Evolutionary conservation across 1,140 invertebrate genomes (phyloP).

Genomic region (Trichonephila clavipes): DNA sequence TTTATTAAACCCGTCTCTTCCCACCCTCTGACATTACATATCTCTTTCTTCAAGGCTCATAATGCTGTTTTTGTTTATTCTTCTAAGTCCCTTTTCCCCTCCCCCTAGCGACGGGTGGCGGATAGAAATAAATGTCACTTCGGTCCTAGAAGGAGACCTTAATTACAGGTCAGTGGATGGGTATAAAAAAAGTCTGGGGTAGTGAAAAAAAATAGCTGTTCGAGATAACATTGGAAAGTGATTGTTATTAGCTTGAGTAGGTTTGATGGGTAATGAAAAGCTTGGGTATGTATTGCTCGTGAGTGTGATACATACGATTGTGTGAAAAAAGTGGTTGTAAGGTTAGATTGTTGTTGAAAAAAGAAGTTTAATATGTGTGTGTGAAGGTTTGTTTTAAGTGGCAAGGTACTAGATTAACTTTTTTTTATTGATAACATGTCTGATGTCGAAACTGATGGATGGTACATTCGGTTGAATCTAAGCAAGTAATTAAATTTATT

Average conservation of each 20-base stretch:
- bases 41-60: not conserved
- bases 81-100: not conserved
- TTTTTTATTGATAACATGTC: too few species aligned
- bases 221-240: not conserved
- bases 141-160: not conserved
- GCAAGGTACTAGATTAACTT: too few species aligned
- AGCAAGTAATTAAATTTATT: too few species aligned
- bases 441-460: too few species aligned
- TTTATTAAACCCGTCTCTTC: not conserved
- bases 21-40: not conserved
- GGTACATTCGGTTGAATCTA: too few species aligned
- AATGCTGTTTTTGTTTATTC: not conserved
- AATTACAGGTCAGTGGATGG: not conserved
- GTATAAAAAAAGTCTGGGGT: not conserved
- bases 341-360: not conserved
- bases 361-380: too few species aligned
- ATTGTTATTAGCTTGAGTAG: slow-evolving; percentile 29
- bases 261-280: not conserved
- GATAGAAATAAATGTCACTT: not conserved
- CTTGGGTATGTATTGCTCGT: not conserved
- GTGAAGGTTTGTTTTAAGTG: too few species aligned
- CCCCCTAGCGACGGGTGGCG: not conserved
- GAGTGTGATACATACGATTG: not conserved
- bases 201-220: not conserved
- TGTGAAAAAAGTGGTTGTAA: not conserved